A percentile compares a stretch with the other conserved stretches of the same genome.
These are phyloP conservation scores for Danio rerio DNA, from an alignment of 2,113 vertebrate genomes.

Conservation along the genomic window DNA sequence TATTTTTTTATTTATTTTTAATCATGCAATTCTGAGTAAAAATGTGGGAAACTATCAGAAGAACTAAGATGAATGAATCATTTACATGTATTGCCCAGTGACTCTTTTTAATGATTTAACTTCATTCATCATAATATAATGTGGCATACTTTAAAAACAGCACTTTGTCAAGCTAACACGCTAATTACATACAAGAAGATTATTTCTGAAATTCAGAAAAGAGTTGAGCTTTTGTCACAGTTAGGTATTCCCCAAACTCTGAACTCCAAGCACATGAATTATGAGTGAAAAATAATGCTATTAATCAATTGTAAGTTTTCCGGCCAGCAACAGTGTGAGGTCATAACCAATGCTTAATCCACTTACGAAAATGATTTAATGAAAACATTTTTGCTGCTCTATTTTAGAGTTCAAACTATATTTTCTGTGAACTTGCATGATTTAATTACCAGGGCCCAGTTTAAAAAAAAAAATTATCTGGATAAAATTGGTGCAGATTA, in stretches of 20 bases:
- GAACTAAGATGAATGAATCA: background rate
- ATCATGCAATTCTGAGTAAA: no score
- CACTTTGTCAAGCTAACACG: background rate
- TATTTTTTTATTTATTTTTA: no score
- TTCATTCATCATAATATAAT: background rate
- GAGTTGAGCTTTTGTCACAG: background rate
- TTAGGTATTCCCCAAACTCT: background rate
- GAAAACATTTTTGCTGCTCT: no score
- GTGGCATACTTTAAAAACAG: background rate
- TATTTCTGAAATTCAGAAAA: background rate
- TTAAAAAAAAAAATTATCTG: no score
- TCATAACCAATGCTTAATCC: slow-evolving; percentile 4
- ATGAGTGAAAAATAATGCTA: slow-evolving; percentile 2
- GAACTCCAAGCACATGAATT: background rate
- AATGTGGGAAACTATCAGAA: no score
- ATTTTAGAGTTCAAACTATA: no score
- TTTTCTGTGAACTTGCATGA: no score
- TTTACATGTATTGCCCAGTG: no score
- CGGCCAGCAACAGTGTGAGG: background rate
- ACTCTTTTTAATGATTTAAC: background rate
- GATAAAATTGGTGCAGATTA: no score
- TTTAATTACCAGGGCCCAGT: no score
- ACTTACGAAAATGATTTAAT: background rate
- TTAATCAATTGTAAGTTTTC: slow-evolving; percentile 11
- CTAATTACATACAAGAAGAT: background rate